These are phyloP conservation scores for Sceloporus tristichus DNA, from an alignment of 2,113 vertebrate genomes.

Conservation along the genomic window DNA sequence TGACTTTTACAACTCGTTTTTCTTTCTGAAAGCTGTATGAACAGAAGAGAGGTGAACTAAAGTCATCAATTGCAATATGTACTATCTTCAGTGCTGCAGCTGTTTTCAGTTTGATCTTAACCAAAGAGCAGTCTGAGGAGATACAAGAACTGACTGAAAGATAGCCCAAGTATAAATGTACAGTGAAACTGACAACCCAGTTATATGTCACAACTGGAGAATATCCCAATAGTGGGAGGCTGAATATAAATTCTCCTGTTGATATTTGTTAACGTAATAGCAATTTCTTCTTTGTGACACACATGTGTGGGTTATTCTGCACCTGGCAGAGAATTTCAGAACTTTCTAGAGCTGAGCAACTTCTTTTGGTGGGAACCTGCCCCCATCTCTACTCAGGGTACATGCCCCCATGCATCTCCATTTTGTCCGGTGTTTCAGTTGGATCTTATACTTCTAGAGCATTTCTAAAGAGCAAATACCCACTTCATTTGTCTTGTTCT, in stretches of 20 bases:
- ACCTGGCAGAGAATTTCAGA: no score
- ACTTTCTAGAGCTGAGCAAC: no score
- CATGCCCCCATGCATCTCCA: no score
- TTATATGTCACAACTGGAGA: slow-evolving; percentile 55
- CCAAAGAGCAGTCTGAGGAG: background rate
- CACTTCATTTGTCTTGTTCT: no score
- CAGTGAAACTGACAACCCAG: slow-evolving; percentile 52
- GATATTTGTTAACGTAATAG: slow-evolving; percentile 30
- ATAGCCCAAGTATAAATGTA: slow-evolving; percentile 19
- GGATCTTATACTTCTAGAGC: background rate
- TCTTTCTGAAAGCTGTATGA: slow-evolving; percentile 49
- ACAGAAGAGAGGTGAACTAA: slow-evolving; percentile 3
- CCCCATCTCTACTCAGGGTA: no score
- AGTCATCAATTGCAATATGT: background rate
- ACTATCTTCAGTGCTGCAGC: background rate
- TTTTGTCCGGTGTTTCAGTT: background rate
- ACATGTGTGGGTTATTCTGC: no score
- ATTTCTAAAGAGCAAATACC: no score
- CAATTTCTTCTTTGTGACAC: slow-evolving; percentile 25
- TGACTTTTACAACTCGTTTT: slow-evolving; percentile 38
- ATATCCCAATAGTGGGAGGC: slow-evolving; percentile 49
- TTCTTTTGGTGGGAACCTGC: no score
- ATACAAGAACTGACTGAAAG: slow-evolving; percentile 54
- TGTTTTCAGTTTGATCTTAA: background rate
- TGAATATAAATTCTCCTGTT: slow-evolving; percentile 35